Evolutionary conservation across 2,888 invertebrate genomes (phyloP).

Genomic region (Coenonympha glycerion): DNA sequence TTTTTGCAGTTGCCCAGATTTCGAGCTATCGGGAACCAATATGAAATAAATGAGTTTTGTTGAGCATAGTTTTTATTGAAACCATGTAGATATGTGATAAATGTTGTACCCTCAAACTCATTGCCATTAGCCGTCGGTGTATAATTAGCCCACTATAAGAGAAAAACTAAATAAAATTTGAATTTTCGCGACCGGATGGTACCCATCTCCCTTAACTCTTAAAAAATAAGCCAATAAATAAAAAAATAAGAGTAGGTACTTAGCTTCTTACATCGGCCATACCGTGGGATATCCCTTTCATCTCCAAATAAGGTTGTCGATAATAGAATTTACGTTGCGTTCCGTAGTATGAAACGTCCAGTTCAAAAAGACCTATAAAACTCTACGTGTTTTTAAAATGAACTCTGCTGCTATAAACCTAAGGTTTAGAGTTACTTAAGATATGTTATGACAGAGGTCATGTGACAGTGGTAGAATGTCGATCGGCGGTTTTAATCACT

Average conservation of each 20-base stretch:
- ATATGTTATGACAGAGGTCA: conserved; percentile 9
- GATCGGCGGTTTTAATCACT: conserved; percentile 24
- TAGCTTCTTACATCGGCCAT: conserved; percentile 26
- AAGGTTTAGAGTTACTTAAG: conserved; percentile 12
- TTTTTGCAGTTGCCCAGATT: too few relatives aligned
- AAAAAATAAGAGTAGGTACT: conserved; percentile 24
- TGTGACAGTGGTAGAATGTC: conserved; percentile 23
- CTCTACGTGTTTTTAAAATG: background rate
- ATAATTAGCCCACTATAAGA: too few relatives aligned
- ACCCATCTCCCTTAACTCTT: conserved; percentile 3
- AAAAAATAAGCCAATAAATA: conserved; percentile 16
- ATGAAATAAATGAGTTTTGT: too few relatives aligned
- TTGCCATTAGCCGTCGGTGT: too few relatives aligned
- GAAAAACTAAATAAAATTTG: too few relatives aligned
- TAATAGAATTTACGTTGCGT: conserved; percentile 52
- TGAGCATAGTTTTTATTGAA: too few relatives aligned
- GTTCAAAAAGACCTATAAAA: conserved; percentile 1
- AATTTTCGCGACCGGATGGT: too few relatives aligned
- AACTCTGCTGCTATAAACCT: background rate
- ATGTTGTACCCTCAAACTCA: too few relatives aligned
- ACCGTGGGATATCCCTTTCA: conserved; percentile 48
- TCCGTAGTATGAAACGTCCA: conserved; percentile 48
- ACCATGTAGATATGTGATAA: too few relatives aligned
- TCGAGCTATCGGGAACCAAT: too few relatives aligned
- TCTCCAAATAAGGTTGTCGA: conserved; percentile 41